These are phyloP conservation scores for Strigops habroptila DNA, from an alignment of 2,113 vertebrate species.

Conservation along the genomic window DNA sequence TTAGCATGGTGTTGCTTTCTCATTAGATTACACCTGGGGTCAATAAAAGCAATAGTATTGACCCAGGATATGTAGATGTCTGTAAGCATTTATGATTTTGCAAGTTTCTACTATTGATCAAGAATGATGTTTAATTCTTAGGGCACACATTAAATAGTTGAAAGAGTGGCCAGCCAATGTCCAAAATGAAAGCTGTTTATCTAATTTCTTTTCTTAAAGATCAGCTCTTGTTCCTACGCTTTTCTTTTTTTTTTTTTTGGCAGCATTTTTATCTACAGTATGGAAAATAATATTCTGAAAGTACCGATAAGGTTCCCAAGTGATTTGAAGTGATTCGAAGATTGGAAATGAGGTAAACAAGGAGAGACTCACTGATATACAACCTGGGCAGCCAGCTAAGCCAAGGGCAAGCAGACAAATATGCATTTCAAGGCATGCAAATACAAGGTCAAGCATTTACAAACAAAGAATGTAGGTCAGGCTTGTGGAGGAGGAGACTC, in stretches of 20 bases:
- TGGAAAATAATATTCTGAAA: background rate
- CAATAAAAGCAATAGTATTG: slow-evolving; percentile 31
- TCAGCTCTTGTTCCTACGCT: background rate
- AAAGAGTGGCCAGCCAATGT: background rate
- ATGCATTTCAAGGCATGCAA: background rate
- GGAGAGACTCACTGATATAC: background rate
- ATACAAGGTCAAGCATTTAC: background rate
- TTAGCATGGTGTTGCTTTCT: slow-evolving; percentile 11
- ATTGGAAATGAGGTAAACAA: background rate
- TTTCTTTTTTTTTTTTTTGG: background rate
- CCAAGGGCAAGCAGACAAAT: background rate
- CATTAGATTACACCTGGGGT: background rate
- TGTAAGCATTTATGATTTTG: slow-evolving; percentile 24
- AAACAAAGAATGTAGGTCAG: slow-evolving; percentile 3
- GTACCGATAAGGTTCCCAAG: background rate
- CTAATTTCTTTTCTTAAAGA: background rate
- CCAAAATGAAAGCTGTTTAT: background rate
- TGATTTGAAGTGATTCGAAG: background rate
- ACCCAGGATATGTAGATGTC: background rate
- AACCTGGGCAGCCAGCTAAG: background rate
- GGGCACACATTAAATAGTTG: background rate
- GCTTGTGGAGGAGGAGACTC: background rate
- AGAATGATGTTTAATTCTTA: background rate
- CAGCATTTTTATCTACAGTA: background rate
- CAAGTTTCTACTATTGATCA: background rate